Evolutionary conservation across 1,140 invertebrate species (phyloP).

Genomic region (Coenobita brevimanus): DNA sequence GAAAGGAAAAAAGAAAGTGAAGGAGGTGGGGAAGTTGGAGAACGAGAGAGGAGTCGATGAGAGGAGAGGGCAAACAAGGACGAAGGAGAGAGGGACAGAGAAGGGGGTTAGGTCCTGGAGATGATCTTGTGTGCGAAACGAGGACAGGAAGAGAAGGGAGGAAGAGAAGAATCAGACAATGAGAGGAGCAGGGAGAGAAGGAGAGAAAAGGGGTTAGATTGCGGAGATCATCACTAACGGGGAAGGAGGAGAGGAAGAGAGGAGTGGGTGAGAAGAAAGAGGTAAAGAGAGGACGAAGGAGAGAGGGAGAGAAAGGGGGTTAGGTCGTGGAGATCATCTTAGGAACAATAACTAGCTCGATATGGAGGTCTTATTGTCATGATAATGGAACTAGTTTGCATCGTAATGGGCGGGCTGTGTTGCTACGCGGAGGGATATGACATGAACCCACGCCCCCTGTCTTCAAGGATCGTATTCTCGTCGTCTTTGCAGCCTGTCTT

Average conservation of each 20-base stretch:
- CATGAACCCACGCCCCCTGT: constrained; percentile 37
- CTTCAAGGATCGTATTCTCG: not conserved
- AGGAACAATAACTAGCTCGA: constrained; percentile 67
- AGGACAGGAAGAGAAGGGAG: not conserved
- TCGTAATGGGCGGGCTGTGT: constrained; percentile 62
- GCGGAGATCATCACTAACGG: not conserved
- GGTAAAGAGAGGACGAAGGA: not conserved
- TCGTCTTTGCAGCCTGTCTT: too few species aligned
- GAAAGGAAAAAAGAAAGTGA: not conserved
- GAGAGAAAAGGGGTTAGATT: not conserved
- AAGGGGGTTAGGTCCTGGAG: too few species aligned
- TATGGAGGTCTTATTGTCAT: constrained; percentile 69
- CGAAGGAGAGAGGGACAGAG: not conserved
- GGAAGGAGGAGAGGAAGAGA: not conserved
- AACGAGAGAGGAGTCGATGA: not conserved
- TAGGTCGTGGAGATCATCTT: constrained; percentile 50
- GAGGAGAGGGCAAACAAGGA: not conserved
- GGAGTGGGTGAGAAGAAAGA: not conserved
- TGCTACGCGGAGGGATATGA: constrained; percentile 62
- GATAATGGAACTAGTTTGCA: constrained; percentile 68
- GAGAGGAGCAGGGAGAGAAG: not conserved
- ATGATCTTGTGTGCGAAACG: too few species aligned
- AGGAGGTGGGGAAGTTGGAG: not conserved
- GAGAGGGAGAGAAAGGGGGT: not conserved
- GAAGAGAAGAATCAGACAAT: not conserved